phyloP scores from a whole-genome alignment of 2,888 invertebrate species.

The Pilophorus perplexus region DNA sequence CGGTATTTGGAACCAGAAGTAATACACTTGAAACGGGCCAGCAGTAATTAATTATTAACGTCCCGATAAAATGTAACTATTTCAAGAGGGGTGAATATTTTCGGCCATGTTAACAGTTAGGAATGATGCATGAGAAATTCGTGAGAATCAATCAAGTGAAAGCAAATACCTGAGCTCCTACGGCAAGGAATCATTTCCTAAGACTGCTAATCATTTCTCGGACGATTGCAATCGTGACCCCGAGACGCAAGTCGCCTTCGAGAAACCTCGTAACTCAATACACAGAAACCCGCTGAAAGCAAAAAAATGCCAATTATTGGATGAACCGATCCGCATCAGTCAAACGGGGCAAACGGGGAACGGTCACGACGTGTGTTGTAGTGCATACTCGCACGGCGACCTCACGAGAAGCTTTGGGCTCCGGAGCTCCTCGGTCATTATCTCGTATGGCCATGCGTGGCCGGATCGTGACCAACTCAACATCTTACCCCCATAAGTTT shows the following conservation, averaged over 20 bases:
- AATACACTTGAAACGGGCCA: no score
- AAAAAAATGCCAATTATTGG: conserved; percentile 33
- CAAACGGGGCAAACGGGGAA: neutral
- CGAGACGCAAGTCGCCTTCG: neutral
- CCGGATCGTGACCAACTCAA: conserved; percentile 33
- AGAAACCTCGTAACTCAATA: conserved; percentile 3
- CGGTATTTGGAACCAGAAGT: no score
- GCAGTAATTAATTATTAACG: no score
- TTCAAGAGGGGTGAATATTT: no score
- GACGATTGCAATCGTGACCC: conserved; percentile 2
- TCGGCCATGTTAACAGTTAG: no score
- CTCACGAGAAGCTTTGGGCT: no score
- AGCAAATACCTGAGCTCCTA: no score
- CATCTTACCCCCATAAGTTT: conserved; percentile 16
- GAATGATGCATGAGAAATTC: no score
- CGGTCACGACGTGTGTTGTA: conserved; percentile 15
- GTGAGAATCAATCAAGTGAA: no score
- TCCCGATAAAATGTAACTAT: no score
- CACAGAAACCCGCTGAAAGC: neutral
- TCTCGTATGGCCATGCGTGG: conserved; percentile 37
- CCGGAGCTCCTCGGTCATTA: conserved; percentile 20
- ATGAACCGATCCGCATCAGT: conserved; percentile 37
- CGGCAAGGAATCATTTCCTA: no score
- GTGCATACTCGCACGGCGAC: neutral
- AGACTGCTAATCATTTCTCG: neutral